These are phyloP conservation scores for Piaya cayana DNA, from an alignment of 2,113 vertebrate genomes.

Conservation along the genomic window DNA sequence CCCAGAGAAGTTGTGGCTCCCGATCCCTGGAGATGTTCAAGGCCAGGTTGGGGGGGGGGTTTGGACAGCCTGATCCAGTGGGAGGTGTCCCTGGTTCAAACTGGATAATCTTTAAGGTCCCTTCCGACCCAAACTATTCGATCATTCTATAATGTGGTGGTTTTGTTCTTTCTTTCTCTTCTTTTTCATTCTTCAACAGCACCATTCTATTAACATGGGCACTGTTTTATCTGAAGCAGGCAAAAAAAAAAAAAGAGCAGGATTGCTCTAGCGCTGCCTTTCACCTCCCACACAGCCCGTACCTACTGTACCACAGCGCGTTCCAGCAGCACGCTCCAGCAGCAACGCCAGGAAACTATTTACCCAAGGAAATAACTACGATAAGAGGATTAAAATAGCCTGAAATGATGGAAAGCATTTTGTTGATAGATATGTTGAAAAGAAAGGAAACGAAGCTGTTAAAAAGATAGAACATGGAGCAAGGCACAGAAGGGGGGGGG, in stretches of 20 bases:
- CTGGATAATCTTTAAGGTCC: no score
- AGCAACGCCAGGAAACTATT: constrained; percentile 80
- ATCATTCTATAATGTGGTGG: no score
- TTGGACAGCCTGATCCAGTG: no score
- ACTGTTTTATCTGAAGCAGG: background rate
- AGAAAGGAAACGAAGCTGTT: constrained; percentile 77
- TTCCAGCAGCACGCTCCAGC: constrained; percentile 25
- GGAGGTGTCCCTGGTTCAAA: no score
- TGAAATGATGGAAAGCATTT: constrained; percentile 65
- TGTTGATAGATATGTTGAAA: constrained; percentile 50
- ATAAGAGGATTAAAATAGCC: constrained; percentile 87
- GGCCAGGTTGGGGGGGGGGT: no score
- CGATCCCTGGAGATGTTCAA: no score
- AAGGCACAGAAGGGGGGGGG: background rate
- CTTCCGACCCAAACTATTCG: no score
- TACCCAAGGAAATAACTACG: constrained; percentile 77
- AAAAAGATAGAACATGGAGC: constrained; percentile 50
- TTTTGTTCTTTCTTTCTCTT: background rate
- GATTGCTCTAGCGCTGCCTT: background rate
- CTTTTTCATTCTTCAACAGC: background rate
- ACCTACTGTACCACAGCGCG: background rate
- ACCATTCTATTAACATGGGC: background rate
- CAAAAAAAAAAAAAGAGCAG: background rate
- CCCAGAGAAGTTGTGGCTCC: no score
- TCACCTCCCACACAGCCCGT: background rate